Evolutionary conservation across 2,888 invertebrate species (phyloP).

Genomic region (Perizoma flavofasciatum): DNA sequence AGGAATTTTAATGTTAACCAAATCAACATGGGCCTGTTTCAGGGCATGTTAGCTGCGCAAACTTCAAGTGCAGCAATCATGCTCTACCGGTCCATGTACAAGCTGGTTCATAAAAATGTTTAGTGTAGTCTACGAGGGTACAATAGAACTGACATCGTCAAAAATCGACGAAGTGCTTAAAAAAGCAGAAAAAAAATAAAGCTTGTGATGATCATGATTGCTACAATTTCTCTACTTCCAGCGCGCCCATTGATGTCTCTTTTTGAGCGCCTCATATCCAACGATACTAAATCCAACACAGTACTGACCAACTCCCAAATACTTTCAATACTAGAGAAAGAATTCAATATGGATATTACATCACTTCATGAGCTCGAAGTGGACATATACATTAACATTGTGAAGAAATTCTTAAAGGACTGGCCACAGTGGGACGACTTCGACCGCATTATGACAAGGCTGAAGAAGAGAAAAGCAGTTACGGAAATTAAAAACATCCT

Average conservation of each 20-base stretch:
- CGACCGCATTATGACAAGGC: constrained; percentile 49
- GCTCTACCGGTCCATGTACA: no score
- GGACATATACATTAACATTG: constrained; percentile 63
- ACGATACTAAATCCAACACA: constrained; percentile 60
- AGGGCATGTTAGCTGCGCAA: no score
- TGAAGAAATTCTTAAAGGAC: constrained; percentile 68
- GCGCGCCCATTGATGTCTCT: constrained; percentile 65
- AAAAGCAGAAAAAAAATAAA: no score
- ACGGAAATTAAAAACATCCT: constrained; percentile 48
- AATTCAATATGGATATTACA: constrained; percentile 54
- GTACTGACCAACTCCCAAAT: constrained; percentile 67
- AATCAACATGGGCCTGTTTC: no score
- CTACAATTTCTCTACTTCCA: constrained; percentile 41
- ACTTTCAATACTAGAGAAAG: constrained; percentile 58
- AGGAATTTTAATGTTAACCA: no score
- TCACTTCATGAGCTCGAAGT: constrained; percentile 57
- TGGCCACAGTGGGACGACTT: constrained; percentile 74
- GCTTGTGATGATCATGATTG: no score
- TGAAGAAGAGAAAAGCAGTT: constrained; percentile 43
- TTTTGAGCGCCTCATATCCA: constrained; percentile 58
- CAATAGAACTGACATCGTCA: no score
- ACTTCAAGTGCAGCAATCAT: no score
- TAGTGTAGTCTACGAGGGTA: no score
- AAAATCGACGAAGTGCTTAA: no score
- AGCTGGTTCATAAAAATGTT: no score